phyloP scores from a whole-genome alignment of 2,797 vertebrate genomes.

The Phalloptychus januarius region DNA sequence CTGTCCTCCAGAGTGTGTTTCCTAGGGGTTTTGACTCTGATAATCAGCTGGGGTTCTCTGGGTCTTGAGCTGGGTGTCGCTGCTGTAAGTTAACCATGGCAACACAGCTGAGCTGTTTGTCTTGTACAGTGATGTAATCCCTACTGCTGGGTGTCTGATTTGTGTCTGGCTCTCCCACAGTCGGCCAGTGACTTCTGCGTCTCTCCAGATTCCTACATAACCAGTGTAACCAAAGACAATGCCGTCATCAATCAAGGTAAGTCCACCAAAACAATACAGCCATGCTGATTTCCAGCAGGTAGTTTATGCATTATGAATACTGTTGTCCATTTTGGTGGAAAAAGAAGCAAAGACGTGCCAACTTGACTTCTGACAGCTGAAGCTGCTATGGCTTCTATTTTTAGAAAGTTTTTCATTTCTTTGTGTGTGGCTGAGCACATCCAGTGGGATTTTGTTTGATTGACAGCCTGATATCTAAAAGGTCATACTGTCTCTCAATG shows the following conservation, averaged over 20 bases:
- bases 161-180: conserved; percentile 70
- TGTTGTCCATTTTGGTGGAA: not conserved
- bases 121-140: conserved; percentile 72
- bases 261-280: not conserved
- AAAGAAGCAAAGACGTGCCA: conserved; percentile 29
- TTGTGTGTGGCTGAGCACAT: conserved; percentile 26
- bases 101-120: conserved; percentile 55
- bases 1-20: conserved; percentile 87
- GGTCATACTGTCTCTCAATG: conserved; percentile 42
- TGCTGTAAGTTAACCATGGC: conserved; percentile 87
- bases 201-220: conserved; percentile 89
- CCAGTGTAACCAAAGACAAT: conserved; percentile 87
- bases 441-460: conserved; percentile 59
- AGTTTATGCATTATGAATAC: not conserved
- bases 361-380: conserved; percentile 40
- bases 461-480: conserved; percentile 59
- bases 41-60: conserved; percentile 92
- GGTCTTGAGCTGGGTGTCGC: conserved; percentile 91
- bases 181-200: conserved; percentile 95
- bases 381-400: conserved; percentile 55
- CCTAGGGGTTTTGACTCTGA: conserved; percentile 90
- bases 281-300: not conserved
- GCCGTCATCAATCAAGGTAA: conserved; percentile 82
- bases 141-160: conserved; percentile 41
- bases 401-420: conserved; percentile 34